Evolutionary conservation across 2,797 vertebrate species (phyloP).

Genomic region (Tauraco hartlaubi): DNA sequence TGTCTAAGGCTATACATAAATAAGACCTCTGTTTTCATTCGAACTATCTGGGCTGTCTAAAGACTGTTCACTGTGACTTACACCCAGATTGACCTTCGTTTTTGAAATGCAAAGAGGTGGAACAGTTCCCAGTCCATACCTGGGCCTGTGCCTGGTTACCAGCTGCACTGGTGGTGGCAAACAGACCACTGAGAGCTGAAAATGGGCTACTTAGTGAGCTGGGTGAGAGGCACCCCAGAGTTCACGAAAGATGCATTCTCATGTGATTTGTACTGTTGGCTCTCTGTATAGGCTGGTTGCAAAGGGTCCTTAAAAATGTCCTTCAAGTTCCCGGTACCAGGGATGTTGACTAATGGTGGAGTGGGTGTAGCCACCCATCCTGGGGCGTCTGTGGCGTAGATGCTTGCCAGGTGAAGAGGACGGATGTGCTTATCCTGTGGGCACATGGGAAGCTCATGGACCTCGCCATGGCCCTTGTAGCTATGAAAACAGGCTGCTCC

Average conservation of each 20-base stretch:
- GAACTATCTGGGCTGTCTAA: background rate
- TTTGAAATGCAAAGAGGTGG: background rate
- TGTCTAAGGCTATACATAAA: background rate
- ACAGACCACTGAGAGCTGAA: background rate
- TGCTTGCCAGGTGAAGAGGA: background rate
- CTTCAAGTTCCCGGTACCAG: background rate
- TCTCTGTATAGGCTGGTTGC: background rate
- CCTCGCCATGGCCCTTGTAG: accelerated
- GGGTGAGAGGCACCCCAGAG: background rate
- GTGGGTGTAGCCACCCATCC: background rate
- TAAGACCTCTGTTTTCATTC: background rate
- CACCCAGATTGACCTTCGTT: background rate
- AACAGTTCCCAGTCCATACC: background rate
- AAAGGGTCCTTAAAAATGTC: background rate
- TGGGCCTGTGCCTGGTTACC: background rate
- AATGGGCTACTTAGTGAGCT: background rate
- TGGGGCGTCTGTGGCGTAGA: accelerated
- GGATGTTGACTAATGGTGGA: background rate
- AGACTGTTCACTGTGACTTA: background rate
- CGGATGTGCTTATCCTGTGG: background rate
- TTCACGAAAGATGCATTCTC: background rate
- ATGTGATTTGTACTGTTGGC: background rate
- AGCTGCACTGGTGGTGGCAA: background rate
- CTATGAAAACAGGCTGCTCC: background rate
- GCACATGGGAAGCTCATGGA: accelerated